Conservation (phyloP, 2,113 vertebrate genomes). For the Cyanoliseus patagonus region DNA sequence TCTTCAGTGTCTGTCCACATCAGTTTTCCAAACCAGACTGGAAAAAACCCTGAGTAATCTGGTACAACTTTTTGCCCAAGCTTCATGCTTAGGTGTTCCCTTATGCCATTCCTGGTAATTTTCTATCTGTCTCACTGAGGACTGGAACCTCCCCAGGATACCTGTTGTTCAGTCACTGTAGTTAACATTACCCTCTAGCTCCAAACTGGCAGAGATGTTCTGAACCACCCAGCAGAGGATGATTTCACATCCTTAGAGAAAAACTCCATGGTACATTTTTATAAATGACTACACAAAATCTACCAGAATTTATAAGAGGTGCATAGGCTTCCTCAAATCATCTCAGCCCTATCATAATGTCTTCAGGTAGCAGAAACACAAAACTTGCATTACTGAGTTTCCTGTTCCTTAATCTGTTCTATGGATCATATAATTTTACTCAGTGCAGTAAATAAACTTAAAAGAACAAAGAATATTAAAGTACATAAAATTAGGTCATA, state of each 20-base stretch:
- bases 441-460: slow-evolving; percentile 66
- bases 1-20: neutral
- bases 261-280: neutral
- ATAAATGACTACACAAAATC: neutral
- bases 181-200: neutral
- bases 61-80: neutral
- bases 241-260: neutral
- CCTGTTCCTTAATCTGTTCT: slow-evolving; percentile 40
- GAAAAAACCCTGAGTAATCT: neutral
- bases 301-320: neutral
- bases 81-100: neutral
- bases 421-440: slow-evolving; percentile 71
- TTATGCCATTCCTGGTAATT: neutral
- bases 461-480: slow-evolving; percentile 61
- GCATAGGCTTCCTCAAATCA: neutral
- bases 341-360: neutral
- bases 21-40: neutral
- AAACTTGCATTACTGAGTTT: slow-evolving; percentile 20
- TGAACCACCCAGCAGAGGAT: neutral
- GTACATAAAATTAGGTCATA: slow-evolving; percentile 69
- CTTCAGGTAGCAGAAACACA: neutral
- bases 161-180: neutral
- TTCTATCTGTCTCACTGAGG: neutral
- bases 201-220: neutral
- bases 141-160: neutral